Conservation (phyloP, 2,113 vertebrate genomes). For the Erythrocebus patas region DNA sequence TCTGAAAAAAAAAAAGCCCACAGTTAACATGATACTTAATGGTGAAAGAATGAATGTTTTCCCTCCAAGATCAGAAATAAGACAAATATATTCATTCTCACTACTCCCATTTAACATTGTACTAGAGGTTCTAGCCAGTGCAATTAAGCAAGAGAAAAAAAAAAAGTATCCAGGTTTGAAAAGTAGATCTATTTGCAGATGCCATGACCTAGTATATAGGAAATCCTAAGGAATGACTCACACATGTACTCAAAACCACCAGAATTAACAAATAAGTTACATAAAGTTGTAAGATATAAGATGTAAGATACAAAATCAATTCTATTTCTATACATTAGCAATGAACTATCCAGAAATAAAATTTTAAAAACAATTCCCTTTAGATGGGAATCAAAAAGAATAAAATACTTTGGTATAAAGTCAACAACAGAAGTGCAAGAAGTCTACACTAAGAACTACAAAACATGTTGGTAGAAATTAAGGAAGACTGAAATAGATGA, state of each 20-base stretch:
- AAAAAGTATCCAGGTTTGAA: neutral
- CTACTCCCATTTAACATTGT: neutral
- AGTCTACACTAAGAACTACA: neutral
- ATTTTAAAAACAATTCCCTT: neutral
- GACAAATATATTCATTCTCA: neutral
- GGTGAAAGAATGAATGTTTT: neutral
- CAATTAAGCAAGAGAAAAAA: neutral
- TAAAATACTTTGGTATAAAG: neutral
- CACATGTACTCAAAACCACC: neutral
- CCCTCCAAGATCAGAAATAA: neutral
- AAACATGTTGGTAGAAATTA: neutral
- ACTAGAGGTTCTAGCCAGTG: neutral
- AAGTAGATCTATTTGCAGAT: neutral
- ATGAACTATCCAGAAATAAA: neutral
- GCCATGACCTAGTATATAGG: neutral
- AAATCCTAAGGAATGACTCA: neutral
- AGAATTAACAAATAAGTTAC: neutral
- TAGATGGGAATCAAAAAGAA: neutral
- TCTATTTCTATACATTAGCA: neutral
- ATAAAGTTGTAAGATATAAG: neutral
- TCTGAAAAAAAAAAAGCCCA: neutral
- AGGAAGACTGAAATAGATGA: neutral
- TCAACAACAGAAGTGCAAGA: neutral
- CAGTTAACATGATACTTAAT: neutral
- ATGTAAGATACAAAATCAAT: neutral